Percentiles rank a stretch among this genome's conserved stretches.
phyloP scores from a whole-genome alignment of 2,888 invertebrate genomes.

The Pollenia angustigena region DNA sequence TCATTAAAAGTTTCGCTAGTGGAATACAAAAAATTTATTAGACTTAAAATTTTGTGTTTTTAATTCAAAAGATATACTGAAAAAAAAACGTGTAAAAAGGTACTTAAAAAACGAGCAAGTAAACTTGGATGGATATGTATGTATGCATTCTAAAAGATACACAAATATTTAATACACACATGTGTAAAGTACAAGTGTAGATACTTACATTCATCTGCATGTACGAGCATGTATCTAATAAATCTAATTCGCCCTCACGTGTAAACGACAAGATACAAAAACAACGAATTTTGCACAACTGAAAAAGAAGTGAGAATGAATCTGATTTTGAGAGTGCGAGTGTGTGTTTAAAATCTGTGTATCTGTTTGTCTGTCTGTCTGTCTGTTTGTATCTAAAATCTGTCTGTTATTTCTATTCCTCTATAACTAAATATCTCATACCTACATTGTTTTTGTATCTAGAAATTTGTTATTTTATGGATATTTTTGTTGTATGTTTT shows the following conservation, averaged over 20 bases:
- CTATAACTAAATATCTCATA: slow-evolving; percentile 28
- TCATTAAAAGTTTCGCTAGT: no score
- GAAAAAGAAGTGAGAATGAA: slow-evolving; percentile 38
- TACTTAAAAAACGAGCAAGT: no score
- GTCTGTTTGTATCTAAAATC: slow-evolving; percentile 42
- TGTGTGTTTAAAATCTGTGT: slow-evolving; percentile 2
- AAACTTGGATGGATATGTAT: no score
- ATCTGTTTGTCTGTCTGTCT: neutral
- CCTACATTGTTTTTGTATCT: slow-evolving; percentile 28
- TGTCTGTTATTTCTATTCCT: slow-evolving; percentile 48
- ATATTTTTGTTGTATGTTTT: slow-evolving; percentile 26
- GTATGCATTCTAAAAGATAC: neutral
- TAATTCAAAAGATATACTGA: no score
- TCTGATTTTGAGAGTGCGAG: neutral
- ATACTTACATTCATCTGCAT: slow-evolving; percentile 2
- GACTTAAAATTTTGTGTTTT: no score
- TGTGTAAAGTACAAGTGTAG: neutral
- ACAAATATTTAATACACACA: neutral
- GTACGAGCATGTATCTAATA: slow-evolving; percentile 56
- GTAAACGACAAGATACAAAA: slow-evolving; percentile 43
- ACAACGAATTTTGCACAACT: slow-evolving; percentile 26
- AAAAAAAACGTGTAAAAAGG: no score
- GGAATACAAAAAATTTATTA: no score
- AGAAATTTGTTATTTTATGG: slow-evolving; percentile 11
- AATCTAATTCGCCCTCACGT: slow-evolving; percentile 71